Evolutionary conservation across 2,113 vertebrate genomes (phyloP).

Genomic region (Struthio camelus): DNA sequence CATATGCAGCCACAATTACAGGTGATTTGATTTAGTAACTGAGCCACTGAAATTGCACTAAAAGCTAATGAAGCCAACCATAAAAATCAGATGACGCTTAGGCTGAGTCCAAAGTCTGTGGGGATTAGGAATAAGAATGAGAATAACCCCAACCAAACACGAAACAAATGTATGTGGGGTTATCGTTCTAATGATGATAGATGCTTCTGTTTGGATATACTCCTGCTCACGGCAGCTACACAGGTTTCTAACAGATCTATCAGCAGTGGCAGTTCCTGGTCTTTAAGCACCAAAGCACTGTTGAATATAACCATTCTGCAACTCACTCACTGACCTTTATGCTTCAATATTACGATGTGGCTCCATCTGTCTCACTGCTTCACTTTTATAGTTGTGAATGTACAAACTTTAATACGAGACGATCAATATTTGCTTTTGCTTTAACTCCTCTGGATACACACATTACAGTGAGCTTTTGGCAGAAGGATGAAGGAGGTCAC

Average conservation of each 20-base stretch:
- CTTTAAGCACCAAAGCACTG: slow-evolving; percentile 4
- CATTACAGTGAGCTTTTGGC: not conserved
- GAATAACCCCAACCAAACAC: not conserved
- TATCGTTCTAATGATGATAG: slow-evolving; percentile 17
- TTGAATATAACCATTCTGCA: slow-evolving; percentile 33
- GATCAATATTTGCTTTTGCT: slow-evolving; percentile 68
- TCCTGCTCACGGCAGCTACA: not conserved
- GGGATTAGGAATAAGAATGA: not conserved
- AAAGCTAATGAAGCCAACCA: slow-evolving; percentile 46
- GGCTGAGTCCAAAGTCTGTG: slow-evolving; percentile 19
- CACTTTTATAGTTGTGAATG: not conserved
- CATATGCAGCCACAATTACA: slow-evolving; percentile 38
- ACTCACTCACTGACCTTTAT: slow-evolving; percentile 51
- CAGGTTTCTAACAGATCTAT: slow-evolving; percentile 28
- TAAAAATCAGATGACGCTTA: slow-evolving; percentile 43
- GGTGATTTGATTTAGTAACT: slow-evolving; percentile 31
- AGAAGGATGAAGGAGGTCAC: not conserved
- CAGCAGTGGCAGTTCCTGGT: slow-evolving; percentile 15
- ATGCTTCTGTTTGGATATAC: slow-evolving; percentile 20
- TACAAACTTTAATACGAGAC: slow-evolving; percentile 25
- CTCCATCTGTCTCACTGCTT: slow-evolving; percentile 62
- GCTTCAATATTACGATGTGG: slow-evolving; percentile 30
- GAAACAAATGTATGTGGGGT: not conserved
- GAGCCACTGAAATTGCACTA: slow-evolving; percentile 45
- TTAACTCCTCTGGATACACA: not conserved